A percentile compares a stretch with the other conserved stretches of the same genome.
Evolutionary conservation across 1,140 invertebrate genomes (phyloP).

Genomic region (Papilio machaon): DNA sequence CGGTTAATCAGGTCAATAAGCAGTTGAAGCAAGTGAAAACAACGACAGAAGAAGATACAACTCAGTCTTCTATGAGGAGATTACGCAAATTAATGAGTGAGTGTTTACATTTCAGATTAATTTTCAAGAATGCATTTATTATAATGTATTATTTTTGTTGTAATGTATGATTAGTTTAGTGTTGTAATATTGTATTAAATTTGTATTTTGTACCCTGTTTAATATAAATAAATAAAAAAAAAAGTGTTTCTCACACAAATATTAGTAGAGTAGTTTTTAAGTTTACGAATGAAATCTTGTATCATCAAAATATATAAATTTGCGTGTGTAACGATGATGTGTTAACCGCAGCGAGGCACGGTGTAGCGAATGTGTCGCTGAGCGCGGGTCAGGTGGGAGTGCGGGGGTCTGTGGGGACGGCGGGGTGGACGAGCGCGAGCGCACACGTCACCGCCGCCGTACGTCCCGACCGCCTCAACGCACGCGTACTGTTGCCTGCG

Average conservation of each 20-base stretch:
- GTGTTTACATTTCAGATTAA: constrained; percentile 29
- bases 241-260: no score
- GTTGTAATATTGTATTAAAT: no score
- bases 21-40: background rate
- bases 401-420: constrained; percentile 46
- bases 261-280: no score
- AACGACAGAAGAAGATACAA: background rate
- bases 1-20: background rate
- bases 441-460: constrained; percentile 47
- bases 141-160: no score
- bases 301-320: no score
- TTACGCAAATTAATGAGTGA: constrained; percentile 48
- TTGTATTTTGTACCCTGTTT: no score
- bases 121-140: no score
- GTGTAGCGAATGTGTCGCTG: constrained; percentile 55
- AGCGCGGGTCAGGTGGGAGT: constrained; percentile 57
- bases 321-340: background rate
- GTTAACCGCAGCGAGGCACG: constrained; percentile 41
- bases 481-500: constrained; percentile 47
- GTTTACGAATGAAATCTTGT: no score
- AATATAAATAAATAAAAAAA: no score
- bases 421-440: constrained; percentile 50
- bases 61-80: constrained; percentile 42
- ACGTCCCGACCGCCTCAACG: constrained; percentile 53
- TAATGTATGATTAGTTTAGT: no score